Percentiles rank a stretch among this genome's conserved stretches.
These are phyloP conservation scores for Drosophila macrospina DNA, from an alignment of 2,888 invertebrate species.

Conservation along the genomic window DNA sequence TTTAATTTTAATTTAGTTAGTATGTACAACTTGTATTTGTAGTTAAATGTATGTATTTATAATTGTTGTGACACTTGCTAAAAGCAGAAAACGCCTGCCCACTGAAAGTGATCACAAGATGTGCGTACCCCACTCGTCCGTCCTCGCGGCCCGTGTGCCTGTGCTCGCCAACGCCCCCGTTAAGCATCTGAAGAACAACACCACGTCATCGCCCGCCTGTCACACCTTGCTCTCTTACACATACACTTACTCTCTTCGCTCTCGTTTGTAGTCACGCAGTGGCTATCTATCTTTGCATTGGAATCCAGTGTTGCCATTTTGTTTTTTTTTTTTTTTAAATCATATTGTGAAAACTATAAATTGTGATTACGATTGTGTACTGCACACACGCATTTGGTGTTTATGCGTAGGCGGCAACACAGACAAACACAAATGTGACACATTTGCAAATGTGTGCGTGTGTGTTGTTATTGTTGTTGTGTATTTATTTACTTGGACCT, in stretches of 20 bases:
- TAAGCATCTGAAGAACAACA: slow-evolving; percentile 38
- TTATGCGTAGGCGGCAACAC: slow-evolving; percentile 44
- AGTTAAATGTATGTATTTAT: neutral
- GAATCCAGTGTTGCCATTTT: slow-evolving; percentile 34
- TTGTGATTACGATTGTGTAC: slow-evolving; percentile 46
- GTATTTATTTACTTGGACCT: slow-evolving; percentile 59
- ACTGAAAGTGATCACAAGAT: slow-evolving; percentile 44
- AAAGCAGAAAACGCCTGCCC: neutral
- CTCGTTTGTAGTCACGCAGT: neutral
- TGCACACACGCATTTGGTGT: slow-evolving; percentile 23
- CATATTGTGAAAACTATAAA: slow-evolving; percentile 42
- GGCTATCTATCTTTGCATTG: slow-evolving; percentile 1
- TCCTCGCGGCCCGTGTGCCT: neutral
- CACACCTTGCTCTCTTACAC: slow-evolving; percentile 24
- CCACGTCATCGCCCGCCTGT: slow-evolving; percentile 19
- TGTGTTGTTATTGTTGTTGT: slow-evolving; percentile 16
- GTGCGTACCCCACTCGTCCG: slow-evolving; percentile 23
- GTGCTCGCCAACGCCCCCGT: slow-evolving; percentile 5
- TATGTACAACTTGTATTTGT: neutral
- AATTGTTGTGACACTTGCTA: slow-evolving; percentile 22
- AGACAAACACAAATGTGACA: slow-evolving; percentile 5
- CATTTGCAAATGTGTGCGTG: neutral
- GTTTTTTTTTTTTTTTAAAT: slow-evolving; percentile 20
- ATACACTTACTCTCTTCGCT: slow-evolving; percentile 7
- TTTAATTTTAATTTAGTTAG: neutral